Conservation (phyloP, 2,888 invertebrate genomes). For the Tachina grossa region DNA sequence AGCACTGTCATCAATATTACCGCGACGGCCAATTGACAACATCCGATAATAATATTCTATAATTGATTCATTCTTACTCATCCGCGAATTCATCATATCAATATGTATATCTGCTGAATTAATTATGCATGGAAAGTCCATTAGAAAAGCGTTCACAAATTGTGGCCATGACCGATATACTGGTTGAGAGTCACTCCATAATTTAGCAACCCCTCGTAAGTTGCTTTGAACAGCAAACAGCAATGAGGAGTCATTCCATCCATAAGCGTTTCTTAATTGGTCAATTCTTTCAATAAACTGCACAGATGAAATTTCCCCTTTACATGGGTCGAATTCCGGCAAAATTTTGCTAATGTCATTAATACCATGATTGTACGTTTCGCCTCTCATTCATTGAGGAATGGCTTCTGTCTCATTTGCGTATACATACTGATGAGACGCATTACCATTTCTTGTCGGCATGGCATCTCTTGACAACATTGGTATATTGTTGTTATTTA, state of each 20-base stretch:
- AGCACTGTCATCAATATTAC: conserved; percentile 5
- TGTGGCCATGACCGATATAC: conserved; percentile 16
- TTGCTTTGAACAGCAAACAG: conserved; percentile 61
- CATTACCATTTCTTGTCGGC: too few species aligned
- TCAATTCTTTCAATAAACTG: conserved; percentile 49
- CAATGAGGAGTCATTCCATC: conserved; percentile 52
- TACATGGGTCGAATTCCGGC: conserved; percentile 48
- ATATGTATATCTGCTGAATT: conserved; percentile 61
- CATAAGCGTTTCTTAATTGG: conserved; percentile 58
- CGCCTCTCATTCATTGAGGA: neutral
- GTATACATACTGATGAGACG: neutral
- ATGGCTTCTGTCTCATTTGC: neutral
- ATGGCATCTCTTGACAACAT: too few species aligned
- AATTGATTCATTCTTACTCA: conserved; percentile 32
- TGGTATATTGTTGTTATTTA: too few species aligned
- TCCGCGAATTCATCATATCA: conserved; percentile 56
- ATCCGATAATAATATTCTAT: conserved; percentile 57
- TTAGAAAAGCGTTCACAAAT: conserved; percentile 50
- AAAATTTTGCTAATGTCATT: conserved; percentile 35
- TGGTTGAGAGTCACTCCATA: conserved; percentile 51
- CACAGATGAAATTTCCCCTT: conserved; percentile 7
- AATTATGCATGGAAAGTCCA: conserved; percentile 55
- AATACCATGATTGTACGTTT: neutral
- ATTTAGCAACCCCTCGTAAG: conserved; percentile 60
- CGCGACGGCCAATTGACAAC: conserved; percentile 12